These are phyloP conservation scores for Ricordea florida DNA, from an alignment of 92 coral and sea anemone species.

Conservation along the genomic window DNA sequence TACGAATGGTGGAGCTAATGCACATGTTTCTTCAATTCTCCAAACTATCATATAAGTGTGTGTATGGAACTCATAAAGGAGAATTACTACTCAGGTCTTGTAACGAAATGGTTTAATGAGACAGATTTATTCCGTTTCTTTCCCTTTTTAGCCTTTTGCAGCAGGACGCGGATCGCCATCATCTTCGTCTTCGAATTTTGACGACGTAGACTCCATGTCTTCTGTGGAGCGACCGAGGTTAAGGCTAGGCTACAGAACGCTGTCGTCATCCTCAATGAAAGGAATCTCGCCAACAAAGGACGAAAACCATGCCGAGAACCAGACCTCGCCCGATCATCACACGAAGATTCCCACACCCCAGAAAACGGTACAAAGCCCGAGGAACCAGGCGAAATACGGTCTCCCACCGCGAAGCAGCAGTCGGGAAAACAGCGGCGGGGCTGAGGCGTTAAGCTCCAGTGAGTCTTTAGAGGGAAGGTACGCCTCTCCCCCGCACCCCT, in stretches of 20 bases:
- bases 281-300: constrained; percentile 55
- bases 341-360: constrained; percentile 54
- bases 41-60: too few relatives aligned
- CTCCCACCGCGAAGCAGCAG: constrained; percentile 51
- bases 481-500: constrained; percentile 63
- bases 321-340: constrained; percentile 39
- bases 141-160: constrained; percentile 62
- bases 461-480: constrained; percentile 69
- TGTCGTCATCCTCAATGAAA: constrained; percentile 83
- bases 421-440: constrained; percentile 70
- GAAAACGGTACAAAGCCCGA: constrained; percentile 51
- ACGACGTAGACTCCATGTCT: constrained; percentile 62
- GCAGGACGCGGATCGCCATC: constrained; percentile 75
- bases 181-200: constrained; percentile 59
- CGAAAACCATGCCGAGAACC: constrained; percentile 22
- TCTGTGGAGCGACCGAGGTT: constrained; percentile 76
- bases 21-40: too few relatives aligned
- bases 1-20: too few relatives aligned
- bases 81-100: too few relatives aligned
- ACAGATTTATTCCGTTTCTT: background rate
- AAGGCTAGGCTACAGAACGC: constrained; percentile 91
- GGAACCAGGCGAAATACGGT: constrained; percentile 42
- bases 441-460: constrained; percentile 42
- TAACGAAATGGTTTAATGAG: too few relatives aligned
- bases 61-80: too few relatives aligned